Conservation (phyloP, 2,888 invertebrate genomes). For the Drosophila kuntzei region DNA sequence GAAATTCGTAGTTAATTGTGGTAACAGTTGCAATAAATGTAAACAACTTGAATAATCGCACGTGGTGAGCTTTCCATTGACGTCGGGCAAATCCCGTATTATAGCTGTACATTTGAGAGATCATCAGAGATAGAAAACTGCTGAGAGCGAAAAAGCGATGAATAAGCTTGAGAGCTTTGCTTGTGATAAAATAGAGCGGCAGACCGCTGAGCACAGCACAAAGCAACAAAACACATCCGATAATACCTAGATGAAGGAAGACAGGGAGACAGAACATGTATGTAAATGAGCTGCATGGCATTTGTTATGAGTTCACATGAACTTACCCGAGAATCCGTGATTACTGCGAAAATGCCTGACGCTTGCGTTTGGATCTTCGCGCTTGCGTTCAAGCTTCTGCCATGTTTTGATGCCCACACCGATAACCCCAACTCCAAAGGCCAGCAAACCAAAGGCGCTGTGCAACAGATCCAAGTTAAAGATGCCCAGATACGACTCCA, state of each 20-base stretch:
- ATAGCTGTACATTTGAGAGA: constrained; percentile 79
- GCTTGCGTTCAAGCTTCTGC: constrained; percentile 66
- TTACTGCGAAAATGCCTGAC: constrained; percentile 78
- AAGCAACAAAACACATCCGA: constrained; percentile 72
- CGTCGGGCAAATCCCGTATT: constrained; percentile 82
- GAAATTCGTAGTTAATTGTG: constrained; percentile 63
- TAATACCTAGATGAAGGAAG: constrained; percentile 63
- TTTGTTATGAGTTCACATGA: constrained; percentile 8
- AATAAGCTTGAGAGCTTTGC: constrained; percentile 45
- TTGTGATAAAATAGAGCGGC: constrained; percentile 52
- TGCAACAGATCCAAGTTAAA: constrained; percentile 71
- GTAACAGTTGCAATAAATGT: constrained; percentile 68
- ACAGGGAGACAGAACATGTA: constrained; percentile 7
- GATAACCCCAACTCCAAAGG: constrained; percentile 77
- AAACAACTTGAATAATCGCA: constrained; percentile 68
- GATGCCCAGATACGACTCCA: constrained; percentile 59
- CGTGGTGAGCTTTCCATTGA: constrained; percentile 69
- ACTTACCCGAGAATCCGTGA: constrained; percentile 80
- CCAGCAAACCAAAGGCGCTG: constrained; percentile 70
- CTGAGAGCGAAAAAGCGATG: constrained; percentile 74
- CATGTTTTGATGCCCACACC: constrained; percentile 71
- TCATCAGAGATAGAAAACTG: constrained; percentile 75
- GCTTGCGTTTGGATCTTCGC: constrained; percentile 74
- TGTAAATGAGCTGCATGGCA: constrained; percentile 19
- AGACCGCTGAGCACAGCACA: constrained; percentile 68